These are phyloP conservation scores for Caradrina kadenii DNA, from an alignment of 2,888 invertebrate species.

Conservation along the genomic window DNA sequence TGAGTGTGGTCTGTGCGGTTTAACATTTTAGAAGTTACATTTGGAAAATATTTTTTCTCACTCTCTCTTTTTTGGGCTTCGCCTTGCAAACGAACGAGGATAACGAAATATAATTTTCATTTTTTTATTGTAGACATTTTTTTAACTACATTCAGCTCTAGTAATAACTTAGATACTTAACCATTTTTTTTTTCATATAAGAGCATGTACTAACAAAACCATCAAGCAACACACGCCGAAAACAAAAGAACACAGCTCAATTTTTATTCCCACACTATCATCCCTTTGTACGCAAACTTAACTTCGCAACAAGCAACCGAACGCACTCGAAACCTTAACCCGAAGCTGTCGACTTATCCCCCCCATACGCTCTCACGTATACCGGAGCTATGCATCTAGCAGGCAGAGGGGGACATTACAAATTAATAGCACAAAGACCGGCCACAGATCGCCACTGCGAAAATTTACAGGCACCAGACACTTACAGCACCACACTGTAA, in stretches of 20 bases:
- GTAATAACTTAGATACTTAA: background rate
- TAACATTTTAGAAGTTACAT: background rate
- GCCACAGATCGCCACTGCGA: slow-evolving; percentile 88
- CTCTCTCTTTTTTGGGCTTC: too few species aligned
- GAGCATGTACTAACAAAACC: too few species aligned
- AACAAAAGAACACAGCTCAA: background rate
- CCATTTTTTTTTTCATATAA: too few species aligned
- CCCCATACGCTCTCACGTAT: slow-evolving; percentile 70
- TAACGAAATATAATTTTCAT: background rate
- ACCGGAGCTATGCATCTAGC: slow-evolving; percentile 79
- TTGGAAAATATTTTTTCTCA: background rate
- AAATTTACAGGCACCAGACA: slow-evolving; percentile 88
- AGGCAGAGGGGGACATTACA: slow-evolving; percentile 86
- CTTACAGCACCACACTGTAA: slow-evolving; percentile 81
- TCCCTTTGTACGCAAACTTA: slow-evolving; percentile 15
- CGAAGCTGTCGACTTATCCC: slow-evolving; percentile 72
- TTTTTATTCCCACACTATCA: background rate
- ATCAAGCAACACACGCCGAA: background rate
- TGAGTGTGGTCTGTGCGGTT: slow-evolving; percentile 13
- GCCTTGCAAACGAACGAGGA: background rate
- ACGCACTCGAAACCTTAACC: slow-evolving; percentile 53
- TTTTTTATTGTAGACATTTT: too few species aligned
- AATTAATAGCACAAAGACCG: slow-evolving; percentile 91
- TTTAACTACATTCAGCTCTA: background rate
- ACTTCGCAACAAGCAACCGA: slow-evolving; percentile 31